Base-by-base conservation (phyloP, 2,888 invertebrate species). In the Drosophila multiciliata region DNA sequence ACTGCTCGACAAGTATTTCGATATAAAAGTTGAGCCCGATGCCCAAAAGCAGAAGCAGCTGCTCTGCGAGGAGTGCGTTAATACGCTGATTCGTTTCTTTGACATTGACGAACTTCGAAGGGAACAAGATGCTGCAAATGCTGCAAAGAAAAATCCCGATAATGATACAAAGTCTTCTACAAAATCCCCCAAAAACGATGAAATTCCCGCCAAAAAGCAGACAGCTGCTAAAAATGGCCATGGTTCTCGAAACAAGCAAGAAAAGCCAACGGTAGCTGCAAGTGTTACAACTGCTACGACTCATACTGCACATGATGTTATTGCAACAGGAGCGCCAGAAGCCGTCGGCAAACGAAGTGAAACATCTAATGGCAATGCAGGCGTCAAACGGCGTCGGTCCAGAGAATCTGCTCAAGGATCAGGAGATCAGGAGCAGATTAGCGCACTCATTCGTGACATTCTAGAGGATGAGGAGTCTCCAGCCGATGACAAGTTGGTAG, bases 41-140 rank as follows among this genome's bases (percentile, higher is more conserved):
- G 50, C 7, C 1, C 15, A 15, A 4, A 45, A 54, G 6, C 54
- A 77, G 3, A 42, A 68, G 4, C 90, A 91, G 58, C 60, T 87
- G 3, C 61, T 92, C 0, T 92, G 92, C 42, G 76, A 81, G 32
- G 78, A 83, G 11, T 92, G 92, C 20, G 76, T 92, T 0, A 90
- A 88, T 59, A 78, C 76, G n/a, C 70, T 92, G 1, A 91, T 91
- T 11, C 87, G 90, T 3, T 76, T 90, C 3, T 92, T 82, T 33
- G 93, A 92, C 68, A 74, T 91, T 26, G 85, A 84, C 26, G 90
- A 92, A 53, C 65, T 81, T 53, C 58, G 77, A 52, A 78, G 86
- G 23, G 72, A 88, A 33, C 62, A 78, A 45, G 54, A 78, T 61
- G 82, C 72, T 1, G 69, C 62, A 0, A 71, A 58, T 48, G 48